Conservation (phyloP, 2,113 vertebrate species). For the Tenrec ecaudatus region DNA sequence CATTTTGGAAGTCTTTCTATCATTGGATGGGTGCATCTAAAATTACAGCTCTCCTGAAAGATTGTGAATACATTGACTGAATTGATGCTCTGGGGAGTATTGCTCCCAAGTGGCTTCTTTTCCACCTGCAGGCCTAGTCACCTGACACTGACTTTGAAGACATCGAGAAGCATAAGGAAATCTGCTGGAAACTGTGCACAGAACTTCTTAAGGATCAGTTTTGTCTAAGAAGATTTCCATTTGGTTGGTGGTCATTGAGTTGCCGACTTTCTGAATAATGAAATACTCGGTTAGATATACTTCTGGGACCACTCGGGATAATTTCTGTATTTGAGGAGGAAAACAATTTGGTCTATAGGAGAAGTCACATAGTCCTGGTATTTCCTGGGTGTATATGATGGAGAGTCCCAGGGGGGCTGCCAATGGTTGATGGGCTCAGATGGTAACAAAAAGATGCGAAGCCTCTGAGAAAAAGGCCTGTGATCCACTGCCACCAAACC, state of each 20-base stretch:
- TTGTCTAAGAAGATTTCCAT: slow-evolving; percentile 22
- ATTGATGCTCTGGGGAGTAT: background rate
- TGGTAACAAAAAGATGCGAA: background rate
- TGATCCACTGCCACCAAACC: background rate
- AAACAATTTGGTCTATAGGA: background rate
- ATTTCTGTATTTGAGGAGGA: background rate
- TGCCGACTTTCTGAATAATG: background rate
- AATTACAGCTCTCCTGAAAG: slow-evolving; percentile 35
- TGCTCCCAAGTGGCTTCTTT: slow-evolving; percentile 33
- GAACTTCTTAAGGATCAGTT: slow-evolving; percentile 1
- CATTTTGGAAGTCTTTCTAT: slow-evolving; percentile 22
- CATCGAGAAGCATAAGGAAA: slow-evolving; percentile 12
- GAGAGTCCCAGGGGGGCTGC: background rate
- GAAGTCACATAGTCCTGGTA: background rate
- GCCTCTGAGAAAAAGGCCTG: background rate
- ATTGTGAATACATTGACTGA: background rate
- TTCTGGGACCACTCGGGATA: background rate
- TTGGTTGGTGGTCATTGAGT: background rate
- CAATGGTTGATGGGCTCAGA: background rate
- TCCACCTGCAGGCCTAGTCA: background rate
- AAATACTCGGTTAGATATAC: background rate
- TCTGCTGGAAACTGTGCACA: background rate
- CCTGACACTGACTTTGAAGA: slow-evolving; percentile 16
- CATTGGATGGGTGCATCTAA: background rate
- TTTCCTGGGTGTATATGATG: background rate